Base-by-base conservation (phyloP, 2,113 vertebrate species). In the Pedionomus torquatus region DNA sequence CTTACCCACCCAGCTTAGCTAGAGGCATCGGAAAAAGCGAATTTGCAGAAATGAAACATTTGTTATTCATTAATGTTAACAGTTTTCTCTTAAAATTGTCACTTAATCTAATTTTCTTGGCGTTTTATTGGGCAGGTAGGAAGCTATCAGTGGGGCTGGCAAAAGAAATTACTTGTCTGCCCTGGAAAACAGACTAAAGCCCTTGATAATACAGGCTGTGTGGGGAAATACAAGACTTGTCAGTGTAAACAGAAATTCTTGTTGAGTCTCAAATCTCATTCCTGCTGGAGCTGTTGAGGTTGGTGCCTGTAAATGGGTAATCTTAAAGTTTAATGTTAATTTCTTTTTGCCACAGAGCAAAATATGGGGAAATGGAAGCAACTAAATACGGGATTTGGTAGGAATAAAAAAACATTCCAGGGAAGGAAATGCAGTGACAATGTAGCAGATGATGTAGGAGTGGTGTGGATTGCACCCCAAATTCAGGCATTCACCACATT, bases 31-130 rank as follows among this genome's bases (percentile, higher is more conserved):
- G 66, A 35, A 57, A 88, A 90, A 93, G 83, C 44, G 57, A 69
- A 86, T 89, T 61, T 92, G 49, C 79, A 77, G 83, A 61, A 90
- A 92, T 66, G 79, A 86, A 88, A 43, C 71, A 37, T 92, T 85
- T 92, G 95, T 97, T 97, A 90, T 88, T 96, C 94, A 96, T 97
- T 95, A 80, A 46, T 5, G 16, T 75, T 85, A 95, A 83, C 85
- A 66, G 31, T 92, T 86, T 63, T 86, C 76, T 77, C 54, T 82
- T 65, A 19, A 76, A 88, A 77, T 74, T 69, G 89, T 58, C 64
- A 57, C 26, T 51, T 93, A 69, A 90, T 95, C 71, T 89, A 58
- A 93, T 96, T 91, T 78, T 41, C 51, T 37, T 43, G 64, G 17
- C 1, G 0, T 87, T 93, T 93, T 89, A 37, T 75, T 58, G 87